Conservation (phyloP, 92 coral and sea anemone species). For the Siderastrea radians region DNA sequence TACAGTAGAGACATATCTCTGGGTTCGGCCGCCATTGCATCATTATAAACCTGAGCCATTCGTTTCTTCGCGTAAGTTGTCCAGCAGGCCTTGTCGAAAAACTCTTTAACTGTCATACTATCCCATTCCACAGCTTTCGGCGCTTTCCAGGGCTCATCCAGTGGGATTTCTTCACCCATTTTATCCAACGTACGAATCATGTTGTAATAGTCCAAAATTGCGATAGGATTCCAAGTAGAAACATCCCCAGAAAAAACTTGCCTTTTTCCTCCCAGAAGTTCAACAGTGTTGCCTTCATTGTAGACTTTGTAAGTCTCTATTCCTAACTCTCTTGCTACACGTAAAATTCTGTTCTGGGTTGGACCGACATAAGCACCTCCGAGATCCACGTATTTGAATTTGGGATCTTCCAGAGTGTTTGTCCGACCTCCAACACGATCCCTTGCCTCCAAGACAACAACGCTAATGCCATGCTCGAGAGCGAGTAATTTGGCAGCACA, state of each 20-base stretch:
- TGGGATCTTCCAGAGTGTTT: slow-evolving; percentile 81
- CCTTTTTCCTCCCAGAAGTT: slow-evolving; percentile 81
- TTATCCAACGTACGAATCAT: slow-evolving; percentile 77
- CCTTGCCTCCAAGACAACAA: slow-evolving; percentile 88
- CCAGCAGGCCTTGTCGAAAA: slow-evolving; percentile 88
- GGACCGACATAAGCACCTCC: slow-evolving; percentile 99
- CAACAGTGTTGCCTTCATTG: slow-evolving; percentile 83
- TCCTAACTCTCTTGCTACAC: slow-evolving; percentile 94
- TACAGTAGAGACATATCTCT: slow-evolving; percentile 95
- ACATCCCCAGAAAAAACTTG: slow-evolving; percentile 79
- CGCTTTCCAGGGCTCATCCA: slow-evolving; percentile 90
- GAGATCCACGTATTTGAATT: slow-evolving; percentile 86
- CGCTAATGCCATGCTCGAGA: slow-evolving; percentile 70
- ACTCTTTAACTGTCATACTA: slow-evolving; percentile 89
- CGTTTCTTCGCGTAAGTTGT: slow-evolving; percentile 89
- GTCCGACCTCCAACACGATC: slow-evolving; percentile 99
- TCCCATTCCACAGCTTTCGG: slow-evolving; percentile 94
- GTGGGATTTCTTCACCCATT: slow-evolving; percentile 82
- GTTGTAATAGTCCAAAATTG: slow-evolving; percentile 88
- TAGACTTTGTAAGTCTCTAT: slow-evolving; percentile 86
- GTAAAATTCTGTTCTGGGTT: slow-evolving; percentile 92
- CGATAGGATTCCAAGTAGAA: slow-evolving; percentile 94
- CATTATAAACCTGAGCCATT: slow-evolving; percentile 88
- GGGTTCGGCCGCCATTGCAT: slow-evolving; percentile 98
- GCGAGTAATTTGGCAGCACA: slow-evolving; percentile 92